Evolutionary conservation across 1,140 invertebrate species (phyloP).

Genomic region (Ladona fulva): DNA sequence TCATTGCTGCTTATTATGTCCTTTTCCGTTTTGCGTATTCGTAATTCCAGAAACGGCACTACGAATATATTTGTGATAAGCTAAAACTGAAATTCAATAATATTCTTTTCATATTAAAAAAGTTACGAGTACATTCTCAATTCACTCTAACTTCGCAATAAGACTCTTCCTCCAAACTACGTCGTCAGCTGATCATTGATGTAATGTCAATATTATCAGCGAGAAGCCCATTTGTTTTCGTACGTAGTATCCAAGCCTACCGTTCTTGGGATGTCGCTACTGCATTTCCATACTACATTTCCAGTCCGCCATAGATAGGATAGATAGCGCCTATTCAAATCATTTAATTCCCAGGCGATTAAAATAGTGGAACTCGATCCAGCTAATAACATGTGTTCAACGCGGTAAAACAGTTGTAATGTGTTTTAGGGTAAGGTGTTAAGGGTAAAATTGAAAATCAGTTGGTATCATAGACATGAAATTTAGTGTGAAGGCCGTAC

Average conservation of each 20-base stretch:
- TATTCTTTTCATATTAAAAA: background rate
- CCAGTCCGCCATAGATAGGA: no score
- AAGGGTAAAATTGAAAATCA: no score
- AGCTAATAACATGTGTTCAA: no score
- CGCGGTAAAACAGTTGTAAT: no score
- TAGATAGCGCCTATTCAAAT: no score
- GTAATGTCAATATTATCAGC: constrained; percentile 10
- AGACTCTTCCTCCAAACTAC: background rate
- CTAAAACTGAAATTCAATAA: background rate
- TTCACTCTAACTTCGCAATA: background rate
- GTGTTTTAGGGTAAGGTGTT: no score
- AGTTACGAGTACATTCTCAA: background rate
- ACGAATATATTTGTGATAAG: no score
- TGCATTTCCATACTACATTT: no score
- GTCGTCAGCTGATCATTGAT: constrained; percentile 8
- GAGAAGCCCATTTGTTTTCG: background rate
- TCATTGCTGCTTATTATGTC: background rate
- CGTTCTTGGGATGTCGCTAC: background rate
- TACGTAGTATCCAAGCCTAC: background rate
- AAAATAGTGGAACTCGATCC: no score
- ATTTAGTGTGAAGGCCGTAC: no score
- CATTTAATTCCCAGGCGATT: no score
- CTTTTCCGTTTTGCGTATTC: background rate
- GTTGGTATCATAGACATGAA: no score
- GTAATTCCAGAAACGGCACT: background rate